phyloP scores from a whole-genome alignment of 2,113 vertebrate species.

The Menidia beryllina region DNA sequence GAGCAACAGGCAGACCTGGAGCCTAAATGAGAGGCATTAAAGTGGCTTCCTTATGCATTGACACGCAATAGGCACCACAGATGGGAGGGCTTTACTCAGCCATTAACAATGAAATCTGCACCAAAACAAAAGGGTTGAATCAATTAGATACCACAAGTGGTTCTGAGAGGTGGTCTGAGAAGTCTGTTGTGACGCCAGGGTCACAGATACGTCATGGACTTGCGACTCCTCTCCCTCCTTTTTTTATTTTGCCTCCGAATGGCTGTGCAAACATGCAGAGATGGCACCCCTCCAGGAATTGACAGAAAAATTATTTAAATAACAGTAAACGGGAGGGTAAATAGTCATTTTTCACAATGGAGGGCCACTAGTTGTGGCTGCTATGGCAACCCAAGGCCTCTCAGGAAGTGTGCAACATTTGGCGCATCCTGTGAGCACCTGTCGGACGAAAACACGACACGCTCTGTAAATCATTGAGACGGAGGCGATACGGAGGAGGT shows the following conservation, averaged over 20 bases:
- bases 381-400: slow-evolving; percentile 40
- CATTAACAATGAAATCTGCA: background rate
- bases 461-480: background rate
- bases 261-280: slow-evolving; percentile 1
- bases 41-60: fast-evolving
- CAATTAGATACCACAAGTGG: background rate
- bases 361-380: slow-evolving; percentile 38
- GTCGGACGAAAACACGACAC: slow-evolving; percentile 16
- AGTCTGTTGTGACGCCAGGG: background rate
- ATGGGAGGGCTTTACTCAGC: background rate
- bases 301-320: slow-evolving; percentile 4
- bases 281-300: background rate
- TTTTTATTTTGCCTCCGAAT: background rate
- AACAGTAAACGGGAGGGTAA: slow-evolving; percentile 9
- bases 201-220: background rate
- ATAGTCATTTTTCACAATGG: background rate
- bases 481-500: background rate
- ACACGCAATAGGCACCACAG: background rate
- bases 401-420: slow-evolving; percentile 73
- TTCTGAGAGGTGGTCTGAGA: background rate
- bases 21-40: slow-evolving; percentile 11
- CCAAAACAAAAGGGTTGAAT: background rate
- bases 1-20: no score
- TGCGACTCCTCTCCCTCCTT: background rate
- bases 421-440: slow-evolving; percentile 39